Conservation (phyloP, 2,888 invertebrate species). For the Cosmia pyralina region DNA sequence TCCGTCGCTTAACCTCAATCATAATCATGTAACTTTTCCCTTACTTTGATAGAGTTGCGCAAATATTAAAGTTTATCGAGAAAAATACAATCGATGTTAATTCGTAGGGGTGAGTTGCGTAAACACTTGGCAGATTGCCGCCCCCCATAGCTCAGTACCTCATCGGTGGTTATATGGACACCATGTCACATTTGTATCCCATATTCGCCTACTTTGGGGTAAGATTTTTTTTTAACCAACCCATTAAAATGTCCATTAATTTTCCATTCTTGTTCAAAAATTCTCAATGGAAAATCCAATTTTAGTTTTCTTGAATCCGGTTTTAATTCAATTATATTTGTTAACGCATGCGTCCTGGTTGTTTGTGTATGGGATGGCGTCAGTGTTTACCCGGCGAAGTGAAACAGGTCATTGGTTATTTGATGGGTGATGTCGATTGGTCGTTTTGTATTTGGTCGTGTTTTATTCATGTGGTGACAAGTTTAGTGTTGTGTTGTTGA, state of each 20-base stretch:
- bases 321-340: constrained; percentile 47
- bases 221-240: constrained; percentile 58
- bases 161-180: constrained; percentile 73
- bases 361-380: constrained; percentile 60
- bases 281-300: neutral
- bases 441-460: constrained; percentile 40
- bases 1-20: constrained; percentile 43
- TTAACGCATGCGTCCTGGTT: constrained; percentile 62
- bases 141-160: constrained; percentile 72
- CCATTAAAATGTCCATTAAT: neutral
- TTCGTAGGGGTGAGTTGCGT: constrained; percentile 52
- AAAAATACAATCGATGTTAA: constrained; percentile 59
- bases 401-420: constrained; percentile 62
- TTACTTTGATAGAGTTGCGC: constrained; percentile 38
- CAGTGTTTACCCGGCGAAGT: constrained; percentile 63
- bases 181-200: constrained; percentile 76
- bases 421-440: constrained; percentile 40
- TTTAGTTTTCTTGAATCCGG: constrained; percentile 61
- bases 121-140: constrained; percentile 80
- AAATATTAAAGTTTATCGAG: constrained; percentile 43
- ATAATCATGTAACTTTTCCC: constrained; percentile 9
- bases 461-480: constrained; percentile 40
- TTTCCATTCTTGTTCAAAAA: neutral
- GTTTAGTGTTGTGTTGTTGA: constrained; percentile 32
- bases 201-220: constrained; percentile 81